Conservation (phyloP, 1,140 invertebrate genomes). For the Eumaeus atala region DNA sequence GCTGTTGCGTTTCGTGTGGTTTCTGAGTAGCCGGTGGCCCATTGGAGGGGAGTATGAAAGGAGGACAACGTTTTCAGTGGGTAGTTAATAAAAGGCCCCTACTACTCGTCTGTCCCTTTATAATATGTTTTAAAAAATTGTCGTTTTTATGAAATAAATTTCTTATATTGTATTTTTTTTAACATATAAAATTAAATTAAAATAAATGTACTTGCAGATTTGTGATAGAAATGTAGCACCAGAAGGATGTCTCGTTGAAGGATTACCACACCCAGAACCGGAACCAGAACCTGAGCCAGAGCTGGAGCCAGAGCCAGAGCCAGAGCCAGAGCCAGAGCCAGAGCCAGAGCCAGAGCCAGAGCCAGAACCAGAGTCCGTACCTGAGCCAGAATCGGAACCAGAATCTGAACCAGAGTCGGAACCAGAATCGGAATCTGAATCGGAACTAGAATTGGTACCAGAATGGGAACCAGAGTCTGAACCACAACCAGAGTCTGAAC, state of each 20-base stretch:
- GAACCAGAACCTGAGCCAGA: conserved; percentile 30
- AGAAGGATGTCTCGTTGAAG: conserved; percentile 30
- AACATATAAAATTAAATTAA: not conserved
- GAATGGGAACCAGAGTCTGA: conserved; percentile 23
- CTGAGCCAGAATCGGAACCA: conserved; percentile 34
- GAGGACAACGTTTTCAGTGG: no score
- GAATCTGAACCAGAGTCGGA: conserved; percentile 37
- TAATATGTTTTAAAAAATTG: no score
- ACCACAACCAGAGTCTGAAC: conserved; percentile 23
- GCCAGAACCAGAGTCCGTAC: conserved; percentile 33
- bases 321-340: conserved; percentile 29
- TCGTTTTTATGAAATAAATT: no score
- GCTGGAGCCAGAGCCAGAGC: conserved; percentile 34
- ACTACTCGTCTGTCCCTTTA: no score
- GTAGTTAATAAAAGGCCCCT: no score
- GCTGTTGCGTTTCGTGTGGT: no score
- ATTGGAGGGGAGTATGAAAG: no score
- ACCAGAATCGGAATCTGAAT: conserved; percentile 31
- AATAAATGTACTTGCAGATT: conserved; percentile 35
- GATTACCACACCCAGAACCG: conserved; percentile 16
- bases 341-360: conserved; percentile 33
- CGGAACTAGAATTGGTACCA: conserved; percentile 29
- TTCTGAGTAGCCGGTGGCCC: no score
- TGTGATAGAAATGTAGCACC: conserved; percentile 50
- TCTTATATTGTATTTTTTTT: no score